These are phyloP conservation scores for Alexandromys fortis DNA, from an alignment of 2,113 vertebrate species.

Conservation along the genomic window DNA sequence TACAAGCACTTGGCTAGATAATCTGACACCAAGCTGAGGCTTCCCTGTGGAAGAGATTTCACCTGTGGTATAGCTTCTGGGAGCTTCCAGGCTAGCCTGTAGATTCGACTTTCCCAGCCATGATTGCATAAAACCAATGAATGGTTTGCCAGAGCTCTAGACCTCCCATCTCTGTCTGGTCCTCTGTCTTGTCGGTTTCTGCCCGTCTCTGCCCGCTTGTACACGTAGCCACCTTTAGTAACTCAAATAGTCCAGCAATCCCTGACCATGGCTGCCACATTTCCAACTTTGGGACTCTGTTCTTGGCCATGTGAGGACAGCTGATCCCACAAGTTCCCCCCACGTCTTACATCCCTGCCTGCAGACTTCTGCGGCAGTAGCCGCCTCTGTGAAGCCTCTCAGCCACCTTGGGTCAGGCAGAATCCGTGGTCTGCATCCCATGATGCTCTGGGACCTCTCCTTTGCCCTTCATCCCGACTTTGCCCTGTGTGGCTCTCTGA, in stretches of 20 bases:
- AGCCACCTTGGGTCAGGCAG: neutral
- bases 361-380: too few species aligned
- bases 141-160: neutral
- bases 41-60: neutral
- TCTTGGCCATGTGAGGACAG: neutral
- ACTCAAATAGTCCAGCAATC: neutral
- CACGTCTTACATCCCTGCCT: neutral
- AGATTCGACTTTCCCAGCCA: neutral
- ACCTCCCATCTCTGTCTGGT: neutral
- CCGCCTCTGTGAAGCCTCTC: neutral
- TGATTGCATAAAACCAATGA: neutral
- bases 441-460: neutral
- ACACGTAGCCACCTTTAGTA: neutral
- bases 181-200: neutral
- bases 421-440: neutral
- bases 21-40: neutral
- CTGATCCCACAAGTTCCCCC: neutral
- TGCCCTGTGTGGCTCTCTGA: neutral
- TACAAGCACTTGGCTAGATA: neutral
- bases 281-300: neutral
- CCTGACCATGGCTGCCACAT: neutral
- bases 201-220: accelerated
- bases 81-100: neutral
- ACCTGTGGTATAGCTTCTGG: neutral
- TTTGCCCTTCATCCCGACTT: neutral